Conservation (phyloP, 2,888 invertebrate species). For the Lacanobia wlatinum region DNA sequence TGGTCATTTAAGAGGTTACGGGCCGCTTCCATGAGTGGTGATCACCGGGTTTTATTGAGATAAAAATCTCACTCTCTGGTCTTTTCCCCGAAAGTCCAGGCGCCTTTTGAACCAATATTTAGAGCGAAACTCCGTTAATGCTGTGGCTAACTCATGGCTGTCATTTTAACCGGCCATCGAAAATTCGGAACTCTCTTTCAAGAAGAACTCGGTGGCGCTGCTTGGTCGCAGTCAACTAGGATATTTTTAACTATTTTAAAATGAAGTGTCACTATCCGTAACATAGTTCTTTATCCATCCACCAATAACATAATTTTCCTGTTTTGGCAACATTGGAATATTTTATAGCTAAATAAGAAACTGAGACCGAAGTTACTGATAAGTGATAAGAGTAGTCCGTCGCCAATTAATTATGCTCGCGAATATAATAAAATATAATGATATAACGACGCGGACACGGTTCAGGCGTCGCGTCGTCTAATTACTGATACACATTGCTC, state of each 20-base stretch:
- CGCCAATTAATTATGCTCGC: constrained; percentile 43
- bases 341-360: constrained; percentile 11
- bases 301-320: constrained; percentile 1
- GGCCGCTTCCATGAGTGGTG: too few species aligned
- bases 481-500: constrained; percentile 21
- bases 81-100: too few species aligned
- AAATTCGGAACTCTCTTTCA: background rate
- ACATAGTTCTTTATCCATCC: background rate
- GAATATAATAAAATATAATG: constrained; percentile 39
- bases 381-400: constrained; percentile 3
- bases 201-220: background rate
- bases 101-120: too few species aligned
- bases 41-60: too few species aligned
- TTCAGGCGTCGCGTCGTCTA: constrained; percentile 30
- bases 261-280: too few species aligned
- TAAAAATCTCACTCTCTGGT: too few species aligned
- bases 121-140: too few species aligned
- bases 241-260: too few species aligned
- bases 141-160: too few species aligned
- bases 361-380: background rate
- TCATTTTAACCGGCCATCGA: background rate
- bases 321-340: constrained; percentile 4
- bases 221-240: too few species aligned
- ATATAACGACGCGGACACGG: constrained; percentile 26
- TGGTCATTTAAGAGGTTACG: too few species aligned